These are phyloP conservation scores for Perca fluviatilis DNA, from an alignment of 2,113 vertebrate species.

Conservation along the genomic window DNA sequence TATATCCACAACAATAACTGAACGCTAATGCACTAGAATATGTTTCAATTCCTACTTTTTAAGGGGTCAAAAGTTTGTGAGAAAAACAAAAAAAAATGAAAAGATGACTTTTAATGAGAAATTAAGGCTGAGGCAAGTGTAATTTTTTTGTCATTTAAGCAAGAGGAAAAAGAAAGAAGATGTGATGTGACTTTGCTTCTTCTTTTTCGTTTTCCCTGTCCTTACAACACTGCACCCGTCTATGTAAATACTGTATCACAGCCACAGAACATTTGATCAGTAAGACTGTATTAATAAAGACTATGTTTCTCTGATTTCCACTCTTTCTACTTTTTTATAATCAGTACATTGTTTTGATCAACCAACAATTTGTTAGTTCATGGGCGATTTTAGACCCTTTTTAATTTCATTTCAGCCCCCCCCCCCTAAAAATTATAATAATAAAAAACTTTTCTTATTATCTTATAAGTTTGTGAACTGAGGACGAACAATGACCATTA, in stretches of 20 bases:
- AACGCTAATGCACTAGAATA: not conserved
- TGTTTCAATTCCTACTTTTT: not conserved
- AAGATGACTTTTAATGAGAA: not conserved
- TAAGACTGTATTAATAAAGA: not conserved
- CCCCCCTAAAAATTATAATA: too few relatives aligned
- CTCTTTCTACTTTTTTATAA: not conserved
- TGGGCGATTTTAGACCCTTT: too few relatives aligned
- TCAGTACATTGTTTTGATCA: too few relatives aligned
- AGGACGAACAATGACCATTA: too few relatives aligned
- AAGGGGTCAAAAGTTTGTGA: not conserved
- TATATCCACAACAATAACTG: not conserved
- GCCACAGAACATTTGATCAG: too few relatives aligned
- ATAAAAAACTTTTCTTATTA: too few relatives aligned
- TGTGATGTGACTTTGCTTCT: not conserved
- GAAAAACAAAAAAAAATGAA: not conserved
- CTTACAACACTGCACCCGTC: not conserved
- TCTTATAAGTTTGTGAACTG: too few relatives aligned
- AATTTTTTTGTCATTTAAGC: not conserved
- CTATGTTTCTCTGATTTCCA: not conserved
- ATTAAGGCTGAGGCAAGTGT: not conserved
- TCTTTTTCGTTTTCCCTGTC: constrained; percentile 7
- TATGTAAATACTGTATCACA: not conserved
- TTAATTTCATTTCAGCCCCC: too few relatives aligned
- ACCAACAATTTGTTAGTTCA: too few relatives aligned
- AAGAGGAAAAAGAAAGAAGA: not conserved